Conservation (phyloP, 1,140 invertebrate species). For the Aphidius ervi region DNA sequence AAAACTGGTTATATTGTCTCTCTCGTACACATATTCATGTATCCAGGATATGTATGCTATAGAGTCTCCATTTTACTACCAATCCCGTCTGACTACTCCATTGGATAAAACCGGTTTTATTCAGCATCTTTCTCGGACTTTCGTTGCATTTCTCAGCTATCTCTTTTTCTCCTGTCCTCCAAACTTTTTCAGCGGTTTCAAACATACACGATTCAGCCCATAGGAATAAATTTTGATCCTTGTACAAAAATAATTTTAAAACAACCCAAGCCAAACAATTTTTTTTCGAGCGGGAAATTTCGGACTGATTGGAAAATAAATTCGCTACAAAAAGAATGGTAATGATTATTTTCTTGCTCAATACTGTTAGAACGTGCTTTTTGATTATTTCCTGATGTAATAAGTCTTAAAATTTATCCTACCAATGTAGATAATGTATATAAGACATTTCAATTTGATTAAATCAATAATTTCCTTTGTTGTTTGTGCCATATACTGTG, state of each 20-base stretch:
- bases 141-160: neutral
- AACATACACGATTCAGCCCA: neutral
- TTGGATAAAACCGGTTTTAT: slow-evolving; percentile 13
- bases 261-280: too few species aligned
- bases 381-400: too few species aligned
- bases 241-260: too few species aligned
- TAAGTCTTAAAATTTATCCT: too few species aligned
- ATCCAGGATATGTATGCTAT: slow-evolving; percentile 8
- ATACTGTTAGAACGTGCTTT: too few species aligned
- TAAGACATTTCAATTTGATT: slow-evolving; percentile 1
- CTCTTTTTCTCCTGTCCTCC: slow-evolving; percentile 15
- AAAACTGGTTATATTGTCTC: slow-evolving; percentile 40
- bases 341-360: too few species aligned
- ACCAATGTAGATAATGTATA: too few species aligned
- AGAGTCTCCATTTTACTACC: slow-evolving; percentile 29
- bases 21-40: neutral
- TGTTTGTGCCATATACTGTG: neutral
- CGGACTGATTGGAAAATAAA: too few species aligned
- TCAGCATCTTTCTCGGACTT: slow-evolving; percentile 6
- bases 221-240: slow-evolving; percentile 3
- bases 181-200: slow-evolving; percentile 9
- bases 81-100: slow-evolving; percentile 20
- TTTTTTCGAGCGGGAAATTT: too few species aligned
- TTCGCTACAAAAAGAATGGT: too few species aligned
- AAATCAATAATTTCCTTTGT: slow-evolving; percentile 1